phyloP scores from a whole-genome alignment of 1,140 invertebrate genomes.

The Macrostomum lignano region DNA sequence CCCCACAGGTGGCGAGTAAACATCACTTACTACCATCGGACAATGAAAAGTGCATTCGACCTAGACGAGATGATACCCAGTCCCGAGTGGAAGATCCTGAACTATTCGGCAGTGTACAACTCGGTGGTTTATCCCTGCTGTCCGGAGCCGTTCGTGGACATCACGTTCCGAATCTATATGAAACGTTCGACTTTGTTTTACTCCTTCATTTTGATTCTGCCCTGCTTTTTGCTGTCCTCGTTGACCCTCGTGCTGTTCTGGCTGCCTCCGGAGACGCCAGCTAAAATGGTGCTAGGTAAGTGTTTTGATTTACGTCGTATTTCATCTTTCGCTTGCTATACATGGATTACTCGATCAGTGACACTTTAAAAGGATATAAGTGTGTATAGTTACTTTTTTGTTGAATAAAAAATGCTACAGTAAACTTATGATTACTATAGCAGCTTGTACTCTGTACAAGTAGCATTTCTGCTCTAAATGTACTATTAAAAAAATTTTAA shows the following conservation, averaged over 20 bases:
- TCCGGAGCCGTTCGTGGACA: slow-evolving; percentile 8
- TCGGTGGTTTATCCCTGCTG: slow-evolving; percentile 8
- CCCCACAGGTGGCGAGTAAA: slow-evolving; percentile 1
- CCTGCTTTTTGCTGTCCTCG: slow-evolving; percentile 14
- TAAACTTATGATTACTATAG: no score
- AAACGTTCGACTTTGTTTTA: slow-evolving; percentile 9
- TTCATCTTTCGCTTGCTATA: no score
- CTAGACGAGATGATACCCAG: slow-evolving; percentile 12
- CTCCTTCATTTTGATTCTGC: slow-evolving; percentile 8
- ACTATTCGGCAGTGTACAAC: background rate
- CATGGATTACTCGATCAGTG: no score
- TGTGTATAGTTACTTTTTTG: no score
- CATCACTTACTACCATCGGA: slow-evolving; percentile 5
- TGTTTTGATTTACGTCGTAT: no score
- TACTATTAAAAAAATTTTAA: no score
- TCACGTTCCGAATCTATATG: slow-evolving; percentile 8
- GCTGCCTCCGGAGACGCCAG: slow-evolving; percentile 27
- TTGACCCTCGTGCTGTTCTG: slow-evolving; percentile 27
- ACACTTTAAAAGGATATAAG: no score
- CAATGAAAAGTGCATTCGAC: slow-evolving; percentile 4
- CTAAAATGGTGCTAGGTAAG: slow-evolving; percentile 27
- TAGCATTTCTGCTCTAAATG: no score
- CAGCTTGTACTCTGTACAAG: no score
- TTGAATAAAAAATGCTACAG: no score
- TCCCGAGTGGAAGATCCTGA: slow-evolving; percentile 9